Base-by-base conservation (phyloP, 2,113 vertebrate genomes). In the Spizaetus ornatus region DNA sequence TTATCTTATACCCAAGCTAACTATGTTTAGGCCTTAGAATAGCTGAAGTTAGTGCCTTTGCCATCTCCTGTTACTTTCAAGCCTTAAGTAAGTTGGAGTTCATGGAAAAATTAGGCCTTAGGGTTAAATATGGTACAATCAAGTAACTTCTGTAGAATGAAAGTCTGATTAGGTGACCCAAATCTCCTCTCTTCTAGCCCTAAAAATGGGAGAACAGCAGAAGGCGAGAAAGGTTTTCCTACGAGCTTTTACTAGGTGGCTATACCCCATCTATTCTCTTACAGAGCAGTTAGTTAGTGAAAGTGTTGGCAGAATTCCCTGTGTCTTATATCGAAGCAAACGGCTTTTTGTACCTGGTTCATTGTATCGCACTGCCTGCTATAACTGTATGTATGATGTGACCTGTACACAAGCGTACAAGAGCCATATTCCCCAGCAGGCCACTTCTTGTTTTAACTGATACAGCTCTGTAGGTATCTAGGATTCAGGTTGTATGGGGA, bases 391-490 rank as follows among this genome's bases (percentile, higher is more conserved):
- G 13, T 23, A 48, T 3, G 10, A 48, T 3, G 10, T 6, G 43
- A 31, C 20, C 61, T 2, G 0, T 1, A 13, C 9, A 23, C 2
- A 13, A 43, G 45, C 6, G 13, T 8, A 20, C 32, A 9, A 9
- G 8, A 63, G 36, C 36, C 26, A 3, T 3, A 6, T 0, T 16
- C 34, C 62, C 29, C 77, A 40, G 61, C 36, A 34, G 29, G 40
- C 31, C 13, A 1, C 7, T 0, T 1, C 7, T 0, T 1, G 1
- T 2, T 16, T 4, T 52, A 18, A 16, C 56, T 5, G 25, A 10
- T 2, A 23, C 22, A 56, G 56, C n/a, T 67, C 48, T 16, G 10
- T 17, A 13, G 12, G 45, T 21, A 22, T 6, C 62, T 20, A 34
- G 42, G 38, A 32, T 43, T 43, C 48, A 11, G 8, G 25, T 66